Evolutionary conservation across 37 sponge, comb jelly and placozoan genomes (phyloP).

Genomic region (Halisarca cf. caerulea): DNA sequence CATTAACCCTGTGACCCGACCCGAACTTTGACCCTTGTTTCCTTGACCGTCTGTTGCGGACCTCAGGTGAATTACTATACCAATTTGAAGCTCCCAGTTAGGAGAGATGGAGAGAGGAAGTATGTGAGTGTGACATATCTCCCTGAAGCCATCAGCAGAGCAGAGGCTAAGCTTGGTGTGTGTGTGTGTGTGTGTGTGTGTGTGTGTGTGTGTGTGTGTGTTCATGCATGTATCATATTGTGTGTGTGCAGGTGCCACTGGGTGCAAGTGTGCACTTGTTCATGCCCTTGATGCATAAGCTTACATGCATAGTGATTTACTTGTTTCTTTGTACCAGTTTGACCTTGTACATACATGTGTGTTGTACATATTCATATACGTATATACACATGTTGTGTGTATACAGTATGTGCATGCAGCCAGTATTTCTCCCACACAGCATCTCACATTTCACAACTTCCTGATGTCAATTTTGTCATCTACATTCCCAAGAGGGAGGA

Average conservation of each 20-base stretch:
- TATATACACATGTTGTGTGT: too few species aligned
- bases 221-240: background rate
- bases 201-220: constrained; percentile 7
- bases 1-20: too few species aligned
- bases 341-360: background rate
- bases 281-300: background rate
- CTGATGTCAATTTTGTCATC: constrained; percentile 77
- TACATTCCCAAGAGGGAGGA: constrained; percentile 60
- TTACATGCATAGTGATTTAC: background rate
- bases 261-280: background rate
- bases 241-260: background rate
- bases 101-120: background rate
- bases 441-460: constrained; percentile 74
- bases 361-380: too few species aligned
- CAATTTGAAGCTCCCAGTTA: constrained; percentile 50
- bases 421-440: constrained; percentile 16
- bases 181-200: background rate
- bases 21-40: too few species aligned
- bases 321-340: background rate
- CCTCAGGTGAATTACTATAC: constrained; percentile 69
- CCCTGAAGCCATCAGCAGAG: constrained; percentile 69
- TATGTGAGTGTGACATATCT: constrained; percentile 41
- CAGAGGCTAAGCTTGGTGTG: constrained; percentile 81
- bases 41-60: background rate
- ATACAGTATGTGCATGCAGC: too few species aligned